A percentile compares a stretch with the other conserved stretches of the same genome.
Conservation (phyloP, 2,797 vertebrate species). For the Phrynocephalus vlangalii region DNA sequence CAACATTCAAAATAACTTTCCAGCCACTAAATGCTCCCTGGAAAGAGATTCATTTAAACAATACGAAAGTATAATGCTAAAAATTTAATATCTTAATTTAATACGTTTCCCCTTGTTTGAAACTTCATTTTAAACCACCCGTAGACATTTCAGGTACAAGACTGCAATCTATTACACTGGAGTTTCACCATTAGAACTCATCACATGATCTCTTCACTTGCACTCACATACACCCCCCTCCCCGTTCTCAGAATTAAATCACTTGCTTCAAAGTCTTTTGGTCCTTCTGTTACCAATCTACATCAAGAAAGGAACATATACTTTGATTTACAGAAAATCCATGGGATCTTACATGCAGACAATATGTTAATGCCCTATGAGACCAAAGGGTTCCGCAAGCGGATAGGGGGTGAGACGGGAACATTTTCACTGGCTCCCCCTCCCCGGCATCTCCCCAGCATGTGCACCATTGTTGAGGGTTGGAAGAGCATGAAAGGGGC, state of each 20-base stretch:
- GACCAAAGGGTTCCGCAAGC: no score
- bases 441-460: neutral
- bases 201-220: neutral
- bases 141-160: neutral
- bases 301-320: neutral
- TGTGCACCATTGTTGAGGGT: no score
- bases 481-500: no score
- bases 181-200: neutral
- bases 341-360: neutral
- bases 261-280: no score
- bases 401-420: neutral
- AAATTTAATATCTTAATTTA: neutral
- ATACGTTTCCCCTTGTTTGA: neutral
- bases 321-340: neutral
- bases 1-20: slow-evolving; percentile 95
- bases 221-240: neutral
- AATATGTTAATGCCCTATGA: no score
- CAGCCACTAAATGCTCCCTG: slow-evolving; percentile 97
- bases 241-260: neutral
- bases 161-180: neutral
- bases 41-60: slow-evolving; percentile 31
- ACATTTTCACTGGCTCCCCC: neutral
- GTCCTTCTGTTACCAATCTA: neutral
- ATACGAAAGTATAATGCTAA: slow-evolving; percentile 29
- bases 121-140: neutral